Percentiles rank a stretch among this genome's conserved stretches.
phyloP scores from a whole-genome alignment of 2,797 vertebrate genomes.

The Varecia variegata region DNA sequence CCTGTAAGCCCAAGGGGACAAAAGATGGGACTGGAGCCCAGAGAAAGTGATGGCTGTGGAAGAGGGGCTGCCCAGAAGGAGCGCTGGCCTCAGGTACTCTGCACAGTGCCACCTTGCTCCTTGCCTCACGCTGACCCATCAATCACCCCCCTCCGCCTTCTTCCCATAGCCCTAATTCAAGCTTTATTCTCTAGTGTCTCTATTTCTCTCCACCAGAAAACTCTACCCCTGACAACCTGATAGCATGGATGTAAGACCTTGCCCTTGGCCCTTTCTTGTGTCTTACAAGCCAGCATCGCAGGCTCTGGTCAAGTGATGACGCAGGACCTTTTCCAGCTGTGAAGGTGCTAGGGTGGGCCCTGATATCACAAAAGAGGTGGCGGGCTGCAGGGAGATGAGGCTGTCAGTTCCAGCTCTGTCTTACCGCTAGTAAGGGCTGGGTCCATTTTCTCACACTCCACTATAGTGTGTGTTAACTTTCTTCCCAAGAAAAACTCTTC shows the following conservation, averaged over 20 bases:
- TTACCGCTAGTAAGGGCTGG: background rate
- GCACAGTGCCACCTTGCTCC: background rate
- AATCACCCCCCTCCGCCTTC: background rate
- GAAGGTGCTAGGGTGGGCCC: background rate
- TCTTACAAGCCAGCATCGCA: background rate
- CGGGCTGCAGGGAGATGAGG: background rate
- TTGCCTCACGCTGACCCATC: background rate
- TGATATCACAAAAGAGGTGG: background rate
- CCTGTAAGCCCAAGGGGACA: background rate
- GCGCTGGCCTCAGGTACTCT: accelerated
- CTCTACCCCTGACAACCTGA: background rate
- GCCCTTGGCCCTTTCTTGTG: background rate
- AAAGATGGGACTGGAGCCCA: background rate
- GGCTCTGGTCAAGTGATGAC: background rate
- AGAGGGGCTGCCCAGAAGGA: background rate
- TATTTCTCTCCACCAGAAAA: background rate
- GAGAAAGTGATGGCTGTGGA: background rate
- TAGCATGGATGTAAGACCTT: background rate
- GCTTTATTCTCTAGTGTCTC: background rate
- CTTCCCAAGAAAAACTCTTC: background rate
- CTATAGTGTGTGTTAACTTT: background rate
- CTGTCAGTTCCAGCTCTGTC: background rate
- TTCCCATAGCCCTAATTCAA: background rate
- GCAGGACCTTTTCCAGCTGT: background rate
- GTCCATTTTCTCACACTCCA: background rate